Evolutionary conservation across 2,888 invertebrate genomes (phyloP).

Genomic region (Allophyes oxyacanthae): DNA sequence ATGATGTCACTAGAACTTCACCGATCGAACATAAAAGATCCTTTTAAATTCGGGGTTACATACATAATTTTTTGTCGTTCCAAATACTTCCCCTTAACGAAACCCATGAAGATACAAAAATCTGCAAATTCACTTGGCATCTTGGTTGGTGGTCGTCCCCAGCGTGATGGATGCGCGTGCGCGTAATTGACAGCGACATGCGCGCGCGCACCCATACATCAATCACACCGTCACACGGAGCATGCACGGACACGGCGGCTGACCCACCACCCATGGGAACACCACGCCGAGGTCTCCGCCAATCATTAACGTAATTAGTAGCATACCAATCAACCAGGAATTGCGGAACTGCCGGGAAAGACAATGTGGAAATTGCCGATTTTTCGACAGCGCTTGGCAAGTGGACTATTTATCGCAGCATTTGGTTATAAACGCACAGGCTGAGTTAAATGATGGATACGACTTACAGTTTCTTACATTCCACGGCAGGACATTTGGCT

Average conservation of each 20-base stretch:
- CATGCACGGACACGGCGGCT: conserved; percentile 9
- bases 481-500: no score
- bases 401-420: no score
- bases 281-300: conserved; percentile 9
- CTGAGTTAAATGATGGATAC: no score
- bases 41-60: no score
- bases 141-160: conserved; percentile 42
- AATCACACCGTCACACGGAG: conserved; percentile 40
- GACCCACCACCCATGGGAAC: conserved; percentile 25
- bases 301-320: conserved; percentile 38
- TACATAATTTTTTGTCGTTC: no score
- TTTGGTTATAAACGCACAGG: no score
- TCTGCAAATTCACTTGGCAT: conserved; percentile 13
- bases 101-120: conserved; percentile 23
- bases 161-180: conserved; percentile 67
- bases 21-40: no score
- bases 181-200: conserved; percentile 70
- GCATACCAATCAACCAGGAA: conserved; percentile 6
- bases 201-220: conserved; percentile 54
- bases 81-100: neutral
- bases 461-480: no score
- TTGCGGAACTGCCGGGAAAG: neutral
- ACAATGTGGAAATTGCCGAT: no score
- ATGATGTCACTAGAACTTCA: no score
- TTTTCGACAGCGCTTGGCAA: no score